Percentiles rank a stretch among this genome's conserved stretches.
Conservation (phyloP, 2,113 vertebrate species). For the Nansenia antarctica region DNA sequence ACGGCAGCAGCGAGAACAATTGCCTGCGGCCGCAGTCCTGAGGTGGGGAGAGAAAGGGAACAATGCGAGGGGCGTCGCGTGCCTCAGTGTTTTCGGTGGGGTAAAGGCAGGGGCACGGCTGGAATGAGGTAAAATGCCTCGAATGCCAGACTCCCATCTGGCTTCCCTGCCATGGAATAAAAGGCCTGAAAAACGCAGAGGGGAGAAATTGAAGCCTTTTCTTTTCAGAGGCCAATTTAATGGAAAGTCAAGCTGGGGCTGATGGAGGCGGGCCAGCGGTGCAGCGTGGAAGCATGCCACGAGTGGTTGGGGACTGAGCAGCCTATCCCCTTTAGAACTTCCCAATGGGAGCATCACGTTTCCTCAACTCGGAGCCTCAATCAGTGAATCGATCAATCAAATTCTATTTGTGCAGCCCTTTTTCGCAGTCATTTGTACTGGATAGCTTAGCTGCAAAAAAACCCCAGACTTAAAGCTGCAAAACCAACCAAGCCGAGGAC, state of each 20-base stretch:
- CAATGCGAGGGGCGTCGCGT: neutral
- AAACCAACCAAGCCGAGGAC: neutral
- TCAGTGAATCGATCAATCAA: neutral
- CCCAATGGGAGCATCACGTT: neutral
- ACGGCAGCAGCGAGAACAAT: neutral
- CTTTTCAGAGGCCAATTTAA: neutral
- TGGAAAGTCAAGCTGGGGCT: neutral
- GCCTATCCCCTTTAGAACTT: neutral
- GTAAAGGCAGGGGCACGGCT: neutral
- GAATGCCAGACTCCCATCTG: constrained; percentile 1
- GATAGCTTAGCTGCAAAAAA: neutral
- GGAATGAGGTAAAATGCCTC: neutral
- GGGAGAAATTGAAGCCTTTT: neutral
- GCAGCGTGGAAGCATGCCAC: neutral
- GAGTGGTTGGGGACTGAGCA: neutral
- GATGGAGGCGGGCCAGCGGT: neutral
- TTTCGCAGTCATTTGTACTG: neutral
- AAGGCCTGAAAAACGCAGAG: neutral
- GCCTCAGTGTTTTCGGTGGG: neutral
- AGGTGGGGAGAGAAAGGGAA: neutral
- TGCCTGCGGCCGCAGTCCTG: neutral
- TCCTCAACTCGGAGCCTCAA: neutral
- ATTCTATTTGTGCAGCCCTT: neutral
- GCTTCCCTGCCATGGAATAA: neutral
- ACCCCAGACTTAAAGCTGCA: neutral